These are phyloP conservation scores for Meiosimyza platycephala DNA, from an alignment of 2,888 invertebrate species.

Conservation along the genomic window DNA sequence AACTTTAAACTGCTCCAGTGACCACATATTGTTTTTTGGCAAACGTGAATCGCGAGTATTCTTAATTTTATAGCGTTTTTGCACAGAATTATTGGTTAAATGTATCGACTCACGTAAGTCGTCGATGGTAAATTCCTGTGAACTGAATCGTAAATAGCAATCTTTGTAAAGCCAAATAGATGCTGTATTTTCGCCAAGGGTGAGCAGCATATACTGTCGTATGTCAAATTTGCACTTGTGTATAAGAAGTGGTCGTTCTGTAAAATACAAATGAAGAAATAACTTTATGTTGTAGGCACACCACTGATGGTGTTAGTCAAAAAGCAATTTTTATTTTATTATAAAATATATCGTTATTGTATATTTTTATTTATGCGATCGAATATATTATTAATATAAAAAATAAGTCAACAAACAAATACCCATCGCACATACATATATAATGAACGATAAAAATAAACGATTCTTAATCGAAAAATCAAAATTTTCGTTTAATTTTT, in stretches of 20 bases:
- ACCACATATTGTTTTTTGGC: slow-evolving; percentile 89
- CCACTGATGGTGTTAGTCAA: too few relatives aligned
- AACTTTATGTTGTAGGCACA: neutral
- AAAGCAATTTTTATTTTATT: too few relatives aligned
- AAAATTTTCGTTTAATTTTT: too few relatives aligned
- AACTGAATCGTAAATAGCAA: slow-evolving; percentile 88
- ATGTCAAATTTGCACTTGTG: slow-evolving; percentile 92
- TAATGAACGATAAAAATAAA: too few relatives aligned
- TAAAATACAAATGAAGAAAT: slow-evolving; percentile 50
- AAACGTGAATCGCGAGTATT: slow-evolving; percentile 71
- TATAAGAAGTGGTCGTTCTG: slow-evolving; percentile 84
- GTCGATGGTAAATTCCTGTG: slow-evolving; percentile 80
- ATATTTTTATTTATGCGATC: too few relatives aligned
- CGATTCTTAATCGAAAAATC: too few relatives aligned
- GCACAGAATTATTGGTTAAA: slow-evolving; percentile 88
- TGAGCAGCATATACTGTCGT: slow-evolving; percentile 84
- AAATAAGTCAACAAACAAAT: too few relatives aligned
- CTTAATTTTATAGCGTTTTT: slow-evolving; percentile 75
- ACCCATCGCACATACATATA: too few relatives aligned
- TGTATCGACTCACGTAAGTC: slow-evolving; percentile 88
- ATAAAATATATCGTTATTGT: too few relatives aligned
- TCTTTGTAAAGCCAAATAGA: slow-evolving; percentile 89
- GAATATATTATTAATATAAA: too few relatives aligned
- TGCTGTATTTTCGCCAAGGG: slow-evolving; percentile 78
- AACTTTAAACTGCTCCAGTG: slow-evolving; percentile 76